phyloP scores from a whole-genome alignment of 2,888 invertebrate genomes.

The Trachelus iudaicus region DNA sequence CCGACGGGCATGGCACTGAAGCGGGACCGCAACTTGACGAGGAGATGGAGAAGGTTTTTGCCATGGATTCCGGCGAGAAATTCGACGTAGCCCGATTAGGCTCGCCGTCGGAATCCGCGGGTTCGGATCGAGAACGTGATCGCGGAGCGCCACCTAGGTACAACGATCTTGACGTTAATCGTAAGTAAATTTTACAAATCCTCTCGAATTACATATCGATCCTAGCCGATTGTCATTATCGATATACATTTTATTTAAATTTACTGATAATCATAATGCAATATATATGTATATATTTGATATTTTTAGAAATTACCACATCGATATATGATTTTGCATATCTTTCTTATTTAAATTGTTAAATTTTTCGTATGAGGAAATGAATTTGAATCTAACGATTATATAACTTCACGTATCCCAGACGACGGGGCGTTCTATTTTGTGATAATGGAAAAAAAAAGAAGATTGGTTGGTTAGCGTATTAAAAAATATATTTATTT shows the following conservation, averaged over 20 bases:
- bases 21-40: constrained; percentile 82
- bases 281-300: background rate
- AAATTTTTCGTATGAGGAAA: background rate
- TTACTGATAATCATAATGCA: background rate
- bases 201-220: background rate
- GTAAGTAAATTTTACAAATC: constrained; percentile 40
- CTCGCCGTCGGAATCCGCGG: constrained; percentile 58
- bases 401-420: background rate
- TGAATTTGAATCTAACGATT: background rate
- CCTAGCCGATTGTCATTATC: background rate
- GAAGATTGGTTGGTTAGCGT: too few species aligned
- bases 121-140: constrained; percentile 59
- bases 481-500: background rate
- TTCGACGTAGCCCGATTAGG: constrained; percentile 73
- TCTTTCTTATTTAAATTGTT: background rate
- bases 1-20: constrained; percentile 72
- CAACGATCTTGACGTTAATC: constrained; percentile 60
- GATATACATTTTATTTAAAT: background rate
- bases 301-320: background rate
- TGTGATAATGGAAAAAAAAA: too few species aligned
- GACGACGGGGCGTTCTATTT: too few species aligned
- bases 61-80: constrained; percentile 72
- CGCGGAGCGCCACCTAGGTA: constrained; percentile 60
- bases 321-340: background rate
- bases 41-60: constrained; percentile 90